Evolutionary conservation across 2,888 invertebrate genomes (phyloP).

Genomic region (Aphodius granarius): DNA sequence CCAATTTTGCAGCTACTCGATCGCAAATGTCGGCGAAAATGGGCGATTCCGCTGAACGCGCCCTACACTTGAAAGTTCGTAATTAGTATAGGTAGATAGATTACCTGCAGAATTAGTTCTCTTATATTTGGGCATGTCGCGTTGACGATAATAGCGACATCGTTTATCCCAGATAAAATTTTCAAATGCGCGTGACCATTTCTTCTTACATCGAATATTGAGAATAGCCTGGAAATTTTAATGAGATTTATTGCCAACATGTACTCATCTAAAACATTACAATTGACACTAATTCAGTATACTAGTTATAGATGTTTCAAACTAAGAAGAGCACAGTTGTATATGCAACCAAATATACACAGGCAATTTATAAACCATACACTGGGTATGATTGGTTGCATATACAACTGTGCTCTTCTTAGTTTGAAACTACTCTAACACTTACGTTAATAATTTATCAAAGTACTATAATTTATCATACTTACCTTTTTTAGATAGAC

Average conservation of each 20-base stretch:
- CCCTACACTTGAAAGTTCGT: too few relatives aligned
- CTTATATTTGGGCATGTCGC: background rate
- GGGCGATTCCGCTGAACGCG: too few relatives aligned
- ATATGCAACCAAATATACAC: too few relatives aligned
- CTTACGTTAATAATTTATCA: background rate
- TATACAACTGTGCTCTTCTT: too few relatives aligned
- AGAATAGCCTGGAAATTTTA: background rate
- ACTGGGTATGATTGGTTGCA: too few relatives aligned
- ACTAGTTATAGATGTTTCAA: too few relatives aligned
- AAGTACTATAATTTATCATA: background rate
- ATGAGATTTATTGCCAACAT: background rate
- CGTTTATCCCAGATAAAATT: background rate
- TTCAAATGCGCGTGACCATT: background rate
- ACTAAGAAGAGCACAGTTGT: too few relatives aligned
- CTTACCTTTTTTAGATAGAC: conserved; percentile 19
- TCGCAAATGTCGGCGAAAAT: too few relatives aligned
- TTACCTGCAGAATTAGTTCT: background rate
- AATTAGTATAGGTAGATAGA: background rate
- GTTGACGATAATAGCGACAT: conserved; percentile 4
- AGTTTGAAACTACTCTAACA: too few relatives aligned
- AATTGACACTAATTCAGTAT: too few relatives aligned
- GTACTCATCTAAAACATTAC: background rate
- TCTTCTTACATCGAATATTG: background rate
- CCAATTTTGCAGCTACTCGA: too few relatives aligned
- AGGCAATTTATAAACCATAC: too few relatives aligned